phyloP scores from a whole-genome alignment of 2,888 invertebrate species.

The Lamproptera curius region DNA sequence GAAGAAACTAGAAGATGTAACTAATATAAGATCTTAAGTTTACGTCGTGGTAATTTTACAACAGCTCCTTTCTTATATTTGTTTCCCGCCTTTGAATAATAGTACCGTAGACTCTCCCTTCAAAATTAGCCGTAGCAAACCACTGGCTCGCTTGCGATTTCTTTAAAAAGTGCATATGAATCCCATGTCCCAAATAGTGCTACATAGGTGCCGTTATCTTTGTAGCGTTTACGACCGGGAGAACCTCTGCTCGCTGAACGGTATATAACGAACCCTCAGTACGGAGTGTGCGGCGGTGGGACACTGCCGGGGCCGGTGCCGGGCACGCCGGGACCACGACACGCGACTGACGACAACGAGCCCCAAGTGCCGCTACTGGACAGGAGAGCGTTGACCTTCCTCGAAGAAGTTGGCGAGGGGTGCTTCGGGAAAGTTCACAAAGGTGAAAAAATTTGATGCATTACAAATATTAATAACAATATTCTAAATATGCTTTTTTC shows the following conservation, averaged over 20 bases:
- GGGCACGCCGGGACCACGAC: conserved; percentile 33
- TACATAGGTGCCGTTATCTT: conserved; percentile 30
- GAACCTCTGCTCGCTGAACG: conserved; percentile 84
- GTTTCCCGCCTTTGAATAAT: no score
- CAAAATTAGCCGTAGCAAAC: no score
- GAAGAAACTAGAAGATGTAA: no score
- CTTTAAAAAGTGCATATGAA: no score
- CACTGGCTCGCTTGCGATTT: no score
- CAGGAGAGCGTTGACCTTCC: conserved; percentile 82
- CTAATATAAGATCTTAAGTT: no score
- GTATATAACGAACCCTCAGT: conserved; percentile 88
- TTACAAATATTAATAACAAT: no score
- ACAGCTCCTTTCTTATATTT: no score
- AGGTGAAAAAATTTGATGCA: conserved; percentile 72
- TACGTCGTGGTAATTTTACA: no score
- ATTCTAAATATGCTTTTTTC: no score
- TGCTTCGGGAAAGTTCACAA: conserved; percentile 93
- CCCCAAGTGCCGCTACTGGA: conserved; percentile 79
- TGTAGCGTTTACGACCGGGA: conserved; percentile 74
- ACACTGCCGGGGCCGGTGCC: conserved; percentile 24
- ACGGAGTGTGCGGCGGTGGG: conserved; percentile 73
- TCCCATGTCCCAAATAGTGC: conserved; percentile 7
- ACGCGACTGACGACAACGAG: conserved; percentile 48
- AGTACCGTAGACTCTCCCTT: no score
- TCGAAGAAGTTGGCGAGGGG: conserved; percentile 90